Percentiles rank a stretch among this genome's conserved stretches.
Conservation (phyloP, 92 coral and sea anemone genomes). For the Porites rus region DNA sequence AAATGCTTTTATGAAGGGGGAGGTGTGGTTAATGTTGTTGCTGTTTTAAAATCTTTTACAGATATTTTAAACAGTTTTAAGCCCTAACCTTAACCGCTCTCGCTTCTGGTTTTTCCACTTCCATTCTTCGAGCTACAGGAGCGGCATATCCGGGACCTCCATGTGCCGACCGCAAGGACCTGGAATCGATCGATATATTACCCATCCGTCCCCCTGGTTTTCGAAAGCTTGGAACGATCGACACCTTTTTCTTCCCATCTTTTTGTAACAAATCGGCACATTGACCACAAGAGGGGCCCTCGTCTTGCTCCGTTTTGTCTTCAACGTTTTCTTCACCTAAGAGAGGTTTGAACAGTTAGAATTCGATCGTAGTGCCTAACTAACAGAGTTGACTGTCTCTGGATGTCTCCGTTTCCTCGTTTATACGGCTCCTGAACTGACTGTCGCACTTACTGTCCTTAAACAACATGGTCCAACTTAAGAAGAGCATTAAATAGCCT, state of each 20-base stretch:
- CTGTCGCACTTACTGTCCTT: no score
- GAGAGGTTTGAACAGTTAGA: no score
- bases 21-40: no score
- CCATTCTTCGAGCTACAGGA: conserved; percentile 64
- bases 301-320: conserved; percentile 14
- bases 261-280: conserved; percentile 56
- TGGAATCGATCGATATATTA: conserved; percentile 75
- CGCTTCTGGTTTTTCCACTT: conserved; percentile 58
- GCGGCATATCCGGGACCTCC: conserved; percentile 84
- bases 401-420: no score
- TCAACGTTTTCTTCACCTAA: conserved; percentile 40
- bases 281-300: conserved; percentile 49
- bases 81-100: conserved; percentile 68
- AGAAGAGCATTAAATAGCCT: no score
- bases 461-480: no score
- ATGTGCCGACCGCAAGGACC: conserved; percentile 56
- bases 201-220: conserved; percentile 79
- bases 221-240: conserved; percentile 67
- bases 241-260: conserved; percentile 54
- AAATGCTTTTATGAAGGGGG: no score
- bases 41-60: no score
- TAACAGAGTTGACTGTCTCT: no score
- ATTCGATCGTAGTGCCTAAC: no score
- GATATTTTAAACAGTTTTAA: no score
- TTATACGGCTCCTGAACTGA: no score